Evolutionary conservation across 1,140 invertebrate genomes (phyloP).

Genomic region (Procambarus virginalis): DNA sequence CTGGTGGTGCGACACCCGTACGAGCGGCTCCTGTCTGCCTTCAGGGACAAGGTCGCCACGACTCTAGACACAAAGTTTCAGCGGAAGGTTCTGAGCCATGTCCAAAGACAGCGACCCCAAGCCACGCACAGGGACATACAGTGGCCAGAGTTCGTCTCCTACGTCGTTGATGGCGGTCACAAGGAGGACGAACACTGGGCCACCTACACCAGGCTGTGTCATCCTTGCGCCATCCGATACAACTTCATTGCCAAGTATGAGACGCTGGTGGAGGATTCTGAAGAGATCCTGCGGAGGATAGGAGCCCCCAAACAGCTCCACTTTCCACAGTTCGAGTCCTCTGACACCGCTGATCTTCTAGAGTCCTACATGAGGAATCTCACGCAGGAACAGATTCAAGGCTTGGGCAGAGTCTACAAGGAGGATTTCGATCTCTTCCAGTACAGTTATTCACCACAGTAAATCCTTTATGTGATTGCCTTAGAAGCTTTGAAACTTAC

Average conservation of each 20-base stretch:
- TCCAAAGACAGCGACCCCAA: background rate
- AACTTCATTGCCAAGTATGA: constrained; percentile 54
- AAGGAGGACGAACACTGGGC: background rate
- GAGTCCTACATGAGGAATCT: constrained; percentile 12
- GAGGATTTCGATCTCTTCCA: no score
- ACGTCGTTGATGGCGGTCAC: background rate
- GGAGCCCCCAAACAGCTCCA: constrained; percentile 26
- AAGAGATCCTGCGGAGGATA: constrained; percentile 35
- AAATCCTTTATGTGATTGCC: no score
- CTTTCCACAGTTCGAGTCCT: constrained; percentile 23
- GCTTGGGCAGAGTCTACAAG: no score
- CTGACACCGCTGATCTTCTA: constrained; percentile 12
- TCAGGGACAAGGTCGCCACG: background rate
- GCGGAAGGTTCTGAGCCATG: background rate
- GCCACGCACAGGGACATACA: background rate
- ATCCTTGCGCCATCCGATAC: constrained; percentile 35
- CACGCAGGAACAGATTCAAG: background rate
- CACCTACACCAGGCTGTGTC: background rate
- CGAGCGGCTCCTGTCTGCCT: background rate
- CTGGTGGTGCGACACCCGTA: background rate
- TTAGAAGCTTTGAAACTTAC: no score
- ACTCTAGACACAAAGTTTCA: background rate
- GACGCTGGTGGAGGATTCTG: constrained; percentile 34
- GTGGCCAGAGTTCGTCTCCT: background rate
- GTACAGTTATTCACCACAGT: no score